Evolutionary conservation across 2,888 invertebrate genomes (phyloP).

Genomic region (Mystacides longicornis): DNA sequence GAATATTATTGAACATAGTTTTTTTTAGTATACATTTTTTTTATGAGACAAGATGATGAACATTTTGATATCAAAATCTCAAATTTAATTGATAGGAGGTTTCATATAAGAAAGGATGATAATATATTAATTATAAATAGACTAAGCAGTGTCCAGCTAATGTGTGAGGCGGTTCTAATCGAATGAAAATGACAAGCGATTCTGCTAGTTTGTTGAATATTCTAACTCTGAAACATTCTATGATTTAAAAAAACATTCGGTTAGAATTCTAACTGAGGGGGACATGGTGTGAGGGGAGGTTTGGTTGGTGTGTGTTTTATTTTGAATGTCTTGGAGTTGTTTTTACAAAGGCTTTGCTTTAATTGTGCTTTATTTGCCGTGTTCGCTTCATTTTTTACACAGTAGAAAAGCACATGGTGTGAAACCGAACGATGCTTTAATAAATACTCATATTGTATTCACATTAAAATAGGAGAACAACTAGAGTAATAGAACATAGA

Average conservation of each 20-base stretch:
- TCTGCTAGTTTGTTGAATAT: too few species aligned
- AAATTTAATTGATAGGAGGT: too few species aligned
- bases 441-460: background rate
- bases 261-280: constrained; percentile 1
- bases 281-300: constrained; percentile 8
- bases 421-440: too few species aligned
- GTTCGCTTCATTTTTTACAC: constrained; percentile 8
- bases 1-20: too few species aligned
- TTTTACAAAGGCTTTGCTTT: constrained; percentile 18
- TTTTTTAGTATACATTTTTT: too few species aligned
- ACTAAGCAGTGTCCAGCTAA: background rate
- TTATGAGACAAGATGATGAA: too few species aligned
- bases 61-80: too few species aligned
- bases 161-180: background rate
- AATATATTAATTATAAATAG: too few species aligned
- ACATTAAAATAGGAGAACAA: background rate
- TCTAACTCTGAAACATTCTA: too few species aligned
- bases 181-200: too few species aligned
- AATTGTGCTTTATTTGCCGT: constrained; percentile 16
- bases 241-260: background rate
- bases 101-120: too few species aligned
- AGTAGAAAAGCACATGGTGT: background rate
- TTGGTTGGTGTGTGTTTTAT: constrained; percentile 16
- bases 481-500: background rate
- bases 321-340: constrained; percentile 6